Evolutionary conservation across 35 echinoderm and acorn worm species (phyloP).

Genomic region (Apostichopus parvimensis): DNA sequence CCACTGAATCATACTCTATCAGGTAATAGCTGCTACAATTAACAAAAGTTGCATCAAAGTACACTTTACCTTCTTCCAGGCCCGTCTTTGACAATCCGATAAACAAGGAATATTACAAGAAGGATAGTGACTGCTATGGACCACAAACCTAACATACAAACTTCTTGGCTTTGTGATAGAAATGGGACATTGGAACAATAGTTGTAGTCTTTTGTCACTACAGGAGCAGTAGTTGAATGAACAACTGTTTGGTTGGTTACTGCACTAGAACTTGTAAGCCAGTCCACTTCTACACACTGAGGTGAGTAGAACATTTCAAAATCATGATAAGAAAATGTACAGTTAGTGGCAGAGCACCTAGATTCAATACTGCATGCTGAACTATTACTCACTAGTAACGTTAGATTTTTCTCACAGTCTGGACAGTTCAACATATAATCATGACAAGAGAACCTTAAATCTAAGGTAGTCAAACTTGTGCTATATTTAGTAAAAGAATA

Average conservation of each 20-base stretch:
- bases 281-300: not conserved
- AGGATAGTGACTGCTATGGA: too few relatives aligned
- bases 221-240: too few relatives aligned
- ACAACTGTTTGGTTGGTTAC: not conserved
- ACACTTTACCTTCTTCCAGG: too few relatives aligned
- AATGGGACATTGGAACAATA: too few relatives aligned
- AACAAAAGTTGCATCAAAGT: too few relatives aligned
- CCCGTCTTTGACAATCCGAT: too few relatives aligned
- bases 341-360: not conserved
- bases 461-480: not conserved
- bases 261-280: not conserved
- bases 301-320: not conserved
- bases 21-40: too few relatives aligned
- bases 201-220: too few relatives aligned
- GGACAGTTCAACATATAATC: not conserved
- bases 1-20: too few relatives aligned
- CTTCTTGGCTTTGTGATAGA: too few relatives aligned
- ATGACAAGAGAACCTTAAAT: not conserved
- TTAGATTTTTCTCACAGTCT: not conserved
- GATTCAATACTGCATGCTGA: not conserved
- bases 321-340: not conserved
- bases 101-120: too few relatives aligned
- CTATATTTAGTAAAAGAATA: not conserved
- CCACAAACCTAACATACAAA: too few relatives aligned
- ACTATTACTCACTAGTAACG: not conserved